Base-by-base conservation (phyloP, 2,113 vertebrate species). In the Prochilodus magdalenae region DNA sequence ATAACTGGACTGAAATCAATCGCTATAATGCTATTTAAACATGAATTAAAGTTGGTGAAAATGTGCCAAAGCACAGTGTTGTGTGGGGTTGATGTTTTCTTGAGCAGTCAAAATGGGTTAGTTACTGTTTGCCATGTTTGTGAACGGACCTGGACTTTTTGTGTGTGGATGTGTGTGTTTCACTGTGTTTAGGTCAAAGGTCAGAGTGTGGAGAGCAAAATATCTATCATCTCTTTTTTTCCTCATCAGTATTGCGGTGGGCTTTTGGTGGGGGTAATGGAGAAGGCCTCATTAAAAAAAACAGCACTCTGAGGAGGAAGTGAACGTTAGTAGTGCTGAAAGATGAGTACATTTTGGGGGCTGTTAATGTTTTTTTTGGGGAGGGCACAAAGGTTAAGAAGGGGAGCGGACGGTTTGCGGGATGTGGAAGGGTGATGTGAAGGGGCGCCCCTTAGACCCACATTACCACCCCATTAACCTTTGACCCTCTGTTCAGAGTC, bases 381-480 rank as follows among this genome's bases (percentile, higher is more conserved):
- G 29, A 40, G 16, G 36, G n/a, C n/a, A 20, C 65, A 67, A 5
- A 22, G 65, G 65, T 67, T 67, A 67, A 67, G 30, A 67, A 36
- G 30, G 65, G 30, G 65, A 67, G 65, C 18, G 6, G 62, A 30
- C 15, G 18, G 76, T 36, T 18, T 36, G 20, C 15, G 16, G 24
- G 44, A 66, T 5, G 66, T 1, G 1, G 49, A 51, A 24, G 10
- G 29, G 10, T 49, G 26, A 26, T 36, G 53, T 40, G 20, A 14
- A 2, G 20, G 70, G n/a, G 24, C n/a, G 65, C 71, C 63, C 36
- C 40, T 62, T 67, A 76, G 75, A 72, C 73, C 71, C 75, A 69
- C 79, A 82, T 86, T 75, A 82, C 72, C 79, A 81, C 82, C 76
- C 65, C 57, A 79, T 82, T 84, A 84, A 79, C 71, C 71, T 84